phyloP scores from a whole-genome alignment of 2,888 invertebrate species.

The Ypsolopha sequella region DNA sequence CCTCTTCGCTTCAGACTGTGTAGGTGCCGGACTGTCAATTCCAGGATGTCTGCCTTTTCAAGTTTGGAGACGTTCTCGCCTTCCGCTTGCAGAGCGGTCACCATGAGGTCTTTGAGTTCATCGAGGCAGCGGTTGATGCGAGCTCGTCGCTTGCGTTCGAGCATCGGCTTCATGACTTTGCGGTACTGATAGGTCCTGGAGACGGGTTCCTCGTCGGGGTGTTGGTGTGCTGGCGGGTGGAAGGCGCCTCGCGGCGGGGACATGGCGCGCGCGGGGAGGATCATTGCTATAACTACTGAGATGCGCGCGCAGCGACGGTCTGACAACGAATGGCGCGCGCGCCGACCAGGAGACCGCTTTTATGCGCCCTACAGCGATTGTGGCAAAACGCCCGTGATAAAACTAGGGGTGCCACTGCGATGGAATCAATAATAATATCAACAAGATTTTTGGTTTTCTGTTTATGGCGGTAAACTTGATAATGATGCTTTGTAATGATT shows the following conservation, averaged over 20 bases:
- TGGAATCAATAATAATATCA: too few relatives aligned
- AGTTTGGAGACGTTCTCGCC: slow-evolving; percentile 90
- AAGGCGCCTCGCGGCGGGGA: slow-evolving; percentile 64
- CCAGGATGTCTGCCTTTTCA: slow-evolving; percentile 90
- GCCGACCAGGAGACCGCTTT: slow-evolving; percentile 46
- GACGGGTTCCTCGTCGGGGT: slow-evolving; percentile 73
- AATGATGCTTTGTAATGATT: too few relatives aligned
- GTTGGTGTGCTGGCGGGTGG: slow-evolving; percentile 50
- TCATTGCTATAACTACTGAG: slow-evolving; percentile 33
- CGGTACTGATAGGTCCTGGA: slow-evolving; percentile 93
- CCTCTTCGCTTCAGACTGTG: slow-evolving; percentile 84
- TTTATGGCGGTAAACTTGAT: too few relatives aligned
- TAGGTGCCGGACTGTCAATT: slow-evolving; percentile 86
- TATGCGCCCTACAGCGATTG: slow-evolving; percentile 66
- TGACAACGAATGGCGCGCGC: slow-evolving; percentile 64
- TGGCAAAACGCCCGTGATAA: slow-evolving; percentile 69
- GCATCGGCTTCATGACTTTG: slow-evolving; percentile 93
- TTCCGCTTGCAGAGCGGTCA: slow-evolving; percentile 86
- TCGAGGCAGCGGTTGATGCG: slow-evolving; percentile 92
- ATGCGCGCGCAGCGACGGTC: slow-evolving; percentile 53
- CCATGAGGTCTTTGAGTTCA: slow-evolving; percentile 90
- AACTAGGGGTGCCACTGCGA: slow-evolving; percentile 48
- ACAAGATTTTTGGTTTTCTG: too few relatives aligned
- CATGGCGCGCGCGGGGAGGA: slow-evolving; percentile 62
- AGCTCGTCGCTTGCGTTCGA: slow-evolving; percentile 88